A percentile compares a stretch with the other conserved stretches of the same genome.
These are phyloP conservation scores for Zeus faber DNA, from an alignment of 2,113 vertebrate genomes.

Conservation along the genomic window DNA sequence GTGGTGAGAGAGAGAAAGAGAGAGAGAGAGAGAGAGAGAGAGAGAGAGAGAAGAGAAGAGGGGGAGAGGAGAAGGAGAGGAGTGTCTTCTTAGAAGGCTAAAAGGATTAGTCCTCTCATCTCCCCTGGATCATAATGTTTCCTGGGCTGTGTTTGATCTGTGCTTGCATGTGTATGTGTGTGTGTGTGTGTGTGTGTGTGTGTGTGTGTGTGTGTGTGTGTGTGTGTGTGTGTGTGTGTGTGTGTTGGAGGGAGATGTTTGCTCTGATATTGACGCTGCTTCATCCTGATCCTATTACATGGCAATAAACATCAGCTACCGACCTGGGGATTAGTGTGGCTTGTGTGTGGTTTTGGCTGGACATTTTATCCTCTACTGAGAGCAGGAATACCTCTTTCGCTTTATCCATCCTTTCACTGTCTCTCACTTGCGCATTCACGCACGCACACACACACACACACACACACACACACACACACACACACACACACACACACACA, in stretches of 20 bases:
- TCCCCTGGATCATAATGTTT: slow-evolving; percentile 76
- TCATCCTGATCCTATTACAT: slow-evolving; percentile 86
- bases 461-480: no score
- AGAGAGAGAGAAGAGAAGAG: slow-evolving; percentile 27
- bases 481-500: not conserved
- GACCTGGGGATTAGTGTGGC: slow-evolving; percentile 75
- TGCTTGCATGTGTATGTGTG: slow-evolving; percentile 13
- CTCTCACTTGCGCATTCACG: slow-evolving; percentile 9
- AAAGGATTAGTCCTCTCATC: slow-evolving; percentile 84
- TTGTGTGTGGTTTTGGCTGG: slow-evolving; percentile 1
- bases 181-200: slow-evolving; percentile 8
- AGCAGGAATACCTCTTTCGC: no score
- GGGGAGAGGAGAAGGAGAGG: slow-evolving; percentile 37
- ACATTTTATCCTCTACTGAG: no score
- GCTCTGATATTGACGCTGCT: slow-evolving; percentile 80
- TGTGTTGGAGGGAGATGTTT: slow-evolving; percentile 65
- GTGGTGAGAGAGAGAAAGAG: not conserved
- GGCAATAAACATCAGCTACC: slow-evolving; percentile 82
- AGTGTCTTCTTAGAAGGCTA: slow-evolving; percentile 70
- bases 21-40: not conserved
- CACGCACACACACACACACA: slow-evolving; percentile 7
- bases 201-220: slow-evolving; percentile 4
- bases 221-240: slow-evolving; percentile 10
- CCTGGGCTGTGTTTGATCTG: slow-evolving; percentile 59
- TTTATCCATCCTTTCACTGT: no score